A percentile compares a stretch with the other conserved stretches of the same genome.
Conservation (phyloP, 2,797 vertebrate genomes). For the Carapus acus region DNA sequence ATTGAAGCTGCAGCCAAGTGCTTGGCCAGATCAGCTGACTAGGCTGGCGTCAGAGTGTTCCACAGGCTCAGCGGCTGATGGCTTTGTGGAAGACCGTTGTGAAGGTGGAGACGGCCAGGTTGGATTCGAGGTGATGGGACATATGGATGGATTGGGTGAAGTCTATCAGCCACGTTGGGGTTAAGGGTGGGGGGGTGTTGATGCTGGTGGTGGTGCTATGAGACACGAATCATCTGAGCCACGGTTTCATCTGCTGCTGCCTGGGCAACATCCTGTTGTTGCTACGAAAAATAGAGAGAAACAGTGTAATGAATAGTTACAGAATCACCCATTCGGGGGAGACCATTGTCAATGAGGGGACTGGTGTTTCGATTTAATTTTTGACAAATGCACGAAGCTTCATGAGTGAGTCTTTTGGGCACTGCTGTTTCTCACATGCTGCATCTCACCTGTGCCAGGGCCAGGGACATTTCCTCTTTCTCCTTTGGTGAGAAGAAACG, state of each 20-base stretch:
- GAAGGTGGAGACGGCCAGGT: constrained; percentile 18
- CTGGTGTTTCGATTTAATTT: not conserved
- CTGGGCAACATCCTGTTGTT: constrained; percentile 79
- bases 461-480: constrained; percentile 78
- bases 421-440: too few relatives aligned
- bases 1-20: constrained; percentile 26
- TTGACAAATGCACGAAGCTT: not conserved
- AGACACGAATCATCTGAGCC: constrained; percentile 92
- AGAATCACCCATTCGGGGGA: not conserved
- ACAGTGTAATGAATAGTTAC: not conserved
- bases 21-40: constrained; percentile 32
- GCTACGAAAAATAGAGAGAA: constrained; percentile 33
- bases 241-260: constrained; percentile 83
- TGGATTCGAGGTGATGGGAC: constrained; percentile 7
- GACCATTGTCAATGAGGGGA: not conserved
- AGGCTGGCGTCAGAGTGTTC: constrained; percentile 30
- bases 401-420: not conserved
- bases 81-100: constrained; percentile 54
- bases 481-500: constrained; percentile 96
- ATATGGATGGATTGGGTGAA: constrained; percentile 42
- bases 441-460: constrained; percentile 64
- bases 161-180: constrained; percentile 37
- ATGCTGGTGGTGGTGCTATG: constrained; percentile 67
- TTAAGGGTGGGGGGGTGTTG: constrained; percentile 13
- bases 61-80: constrained; percentile 26